Evolutionary conservation across 2,113 vertebrate genomes (phyloP).

Genomic region (Brevimyrus niger): DNA sequence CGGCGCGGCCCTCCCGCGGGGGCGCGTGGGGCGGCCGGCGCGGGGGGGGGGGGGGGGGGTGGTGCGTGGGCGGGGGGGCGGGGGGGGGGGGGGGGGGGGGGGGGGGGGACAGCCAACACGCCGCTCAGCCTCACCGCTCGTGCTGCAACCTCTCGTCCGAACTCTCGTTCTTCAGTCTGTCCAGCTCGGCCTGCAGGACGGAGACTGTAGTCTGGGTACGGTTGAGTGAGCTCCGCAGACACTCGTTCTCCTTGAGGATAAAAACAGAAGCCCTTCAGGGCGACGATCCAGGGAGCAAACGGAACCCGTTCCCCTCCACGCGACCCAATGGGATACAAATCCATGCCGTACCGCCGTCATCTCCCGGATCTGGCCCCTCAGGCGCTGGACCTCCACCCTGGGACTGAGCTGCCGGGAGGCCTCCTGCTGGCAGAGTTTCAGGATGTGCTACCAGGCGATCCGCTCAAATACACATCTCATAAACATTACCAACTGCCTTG

Average conservation of each 20-base stretch:
- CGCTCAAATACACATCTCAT: neutral
- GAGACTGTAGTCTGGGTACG: conserved; percentile 44
- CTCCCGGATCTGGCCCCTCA: conserved; percentile 46
- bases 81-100: neutral
- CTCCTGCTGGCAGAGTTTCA: conserved; percentile 44
- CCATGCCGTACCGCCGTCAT: conserved; percentile 46
- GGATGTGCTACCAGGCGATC: neutral
- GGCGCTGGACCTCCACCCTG: conserved; percentile 47
- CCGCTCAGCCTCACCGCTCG: conserved; percentile 42
- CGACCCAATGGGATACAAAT: neutral
- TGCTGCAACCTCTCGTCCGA: conserved; percentile 45
- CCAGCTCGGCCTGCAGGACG: conserved; percentile 55
- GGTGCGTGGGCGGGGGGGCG: neutral
- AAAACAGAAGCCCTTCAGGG: neutral
- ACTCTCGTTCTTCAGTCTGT: conserved; percentile 56
- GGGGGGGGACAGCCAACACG: neutral
- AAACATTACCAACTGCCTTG: neutral
- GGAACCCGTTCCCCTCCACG: neutral
- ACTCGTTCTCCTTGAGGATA: conserved; percentile 53
- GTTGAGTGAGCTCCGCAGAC: conserved; percentile 38
- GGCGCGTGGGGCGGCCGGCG: too few relatives aligned
- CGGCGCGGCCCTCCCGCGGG: too few relatives aligned
- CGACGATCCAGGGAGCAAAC: neutral
- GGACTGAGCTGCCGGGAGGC: conserved; percentile 38
- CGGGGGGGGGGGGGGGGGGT: neutral